These are phyloP conservation scores for Papilio polyxenes DNA, from an alignment of 1,140 invertebrate genomes.

Conservation along the genomic window DNA sequence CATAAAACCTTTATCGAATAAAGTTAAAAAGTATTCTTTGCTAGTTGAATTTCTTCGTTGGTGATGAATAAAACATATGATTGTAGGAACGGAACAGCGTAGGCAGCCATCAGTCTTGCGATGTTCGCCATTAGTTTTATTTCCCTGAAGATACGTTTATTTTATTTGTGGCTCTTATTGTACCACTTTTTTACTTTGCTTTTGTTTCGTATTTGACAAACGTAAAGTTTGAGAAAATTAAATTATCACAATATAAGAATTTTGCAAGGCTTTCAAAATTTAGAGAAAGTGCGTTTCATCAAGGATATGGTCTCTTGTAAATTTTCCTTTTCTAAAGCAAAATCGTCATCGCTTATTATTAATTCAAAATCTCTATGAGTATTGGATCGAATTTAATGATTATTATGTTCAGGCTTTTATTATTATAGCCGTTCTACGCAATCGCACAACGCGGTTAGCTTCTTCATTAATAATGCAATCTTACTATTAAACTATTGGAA, in stretches of 20 bases:
- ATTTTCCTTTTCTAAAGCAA: not conserved
- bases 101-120: constrained; percentile 32
- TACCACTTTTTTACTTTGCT: not conserved
- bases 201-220: constrained; percentile 9
- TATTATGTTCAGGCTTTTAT: not conserved
- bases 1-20: not conserved
- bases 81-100: constrained; percentile 16
- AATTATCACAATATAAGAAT: not conserved
- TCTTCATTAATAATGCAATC: not conserved
- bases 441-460: not conserved
- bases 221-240: not conserved
- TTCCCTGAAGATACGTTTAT: constrained; percentile 21
- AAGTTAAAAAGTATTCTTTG: not conserved
- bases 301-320: not conserved
- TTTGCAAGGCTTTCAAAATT: too few relatives aligned
- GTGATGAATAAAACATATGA: constrained; percentile 36
- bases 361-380: not conserved
- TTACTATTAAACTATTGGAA: not conserved
- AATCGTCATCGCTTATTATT: not conserved
- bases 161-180: constrained; percentile 21
- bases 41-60: not conserved
- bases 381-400: not conserved
- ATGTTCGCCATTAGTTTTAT: constrained; percentile 32
- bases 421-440: not conserved
- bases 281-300: not conserved